These are phyloP conservation scores for Pseudorectes ferrugineus DNA, from an alignment of 2,113 vertebrate species.

Conservation along the genomic window DNA sequence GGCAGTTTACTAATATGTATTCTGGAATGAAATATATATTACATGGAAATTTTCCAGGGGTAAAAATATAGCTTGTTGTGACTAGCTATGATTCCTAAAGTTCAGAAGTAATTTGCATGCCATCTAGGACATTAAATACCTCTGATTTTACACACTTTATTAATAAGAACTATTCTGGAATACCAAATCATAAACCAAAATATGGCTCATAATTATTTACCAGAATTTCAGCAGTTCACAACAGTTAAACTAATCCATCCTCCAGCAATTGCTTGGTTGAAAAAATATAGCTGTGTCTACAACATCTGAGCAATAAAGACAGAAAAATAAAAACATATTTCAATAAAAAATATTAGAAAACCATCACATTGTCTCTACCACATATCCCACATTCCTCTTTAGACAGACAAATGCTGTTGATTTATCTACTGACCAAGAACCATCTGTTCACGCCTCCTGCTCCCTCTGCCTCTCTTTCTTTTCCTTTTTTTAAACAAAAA, in stretches of 20 bases:
- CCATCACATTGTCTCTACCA: not conserved
- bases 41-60: not conserved
- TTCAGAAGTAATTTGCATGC: not conserved
- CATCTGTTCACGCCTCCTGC: not conserved
- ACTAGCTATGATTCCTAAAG: not conserved
- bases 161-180: not conserved
- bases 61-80: not conserved
- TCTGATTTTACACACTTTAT: not conserved
- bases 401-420: not conserved
- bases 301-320: not conserved
- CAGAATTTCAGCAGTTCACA: not conserved
- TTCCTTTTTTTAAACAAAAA: not conserved
- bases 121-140: not conserved
- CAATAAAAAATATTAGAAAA: not conserved
- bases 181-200: not conserved
- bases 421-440: not conserved
- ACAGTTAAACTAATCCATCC: not conserved
- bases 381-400: not conserved
- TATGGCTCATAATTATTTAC: not conserved
- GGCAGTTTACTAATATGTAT: rapidly evolving
- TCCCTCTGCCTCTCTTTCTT: not conserved
- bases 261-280: not conserved
- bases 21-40: not conserved
- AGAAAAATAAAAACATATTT: not conserved
- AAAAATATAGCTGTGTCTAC: not conserved